Base-by-base conservation (phyloP, 2,113 vertebrate genomes). In the Lonchura striata region DNA sequence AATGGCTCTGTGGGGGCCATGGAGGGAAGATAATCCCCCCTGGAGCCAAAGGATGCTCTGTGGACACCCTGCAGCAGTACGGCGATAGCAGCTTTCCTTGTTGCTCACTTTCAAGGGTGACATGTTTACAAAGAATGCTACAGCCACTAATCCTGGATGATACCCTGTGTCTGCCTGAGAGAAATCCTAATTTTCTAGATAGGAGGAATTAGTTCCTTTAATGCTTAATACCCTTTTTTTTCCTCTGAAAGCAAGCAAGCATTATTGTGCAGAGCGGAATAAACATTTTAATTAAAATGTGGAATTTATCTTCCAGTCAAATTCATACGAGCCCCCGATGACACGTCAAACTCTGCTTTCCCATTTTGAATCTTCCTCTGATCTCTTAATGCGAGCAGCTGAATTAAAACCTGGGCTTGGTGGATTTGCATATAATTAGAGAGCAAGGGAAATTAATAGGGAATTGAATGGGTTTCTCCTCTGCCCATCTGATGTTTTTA, bases 351-450 rank as follows among this genome's bases (percentile, higher is more conserved):
- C 79, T 69, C 83, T 12, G 49, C 93, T 83, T 77, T 82, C 57
- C 91, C 70, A 44, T 86, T 95, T 41, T 46, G 93, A 72, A 88
- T 93, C 93, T 92, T 22, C 10, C 93, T 97, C 95, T 94, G 95
- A 97, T 97, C 95, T 94, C 94, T 86, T 96, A 90, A 95, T 94
- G 95, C 87, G 17, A 91, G 61, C 4, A 71, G 83, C 69, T 92
- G 94, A 93, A 90, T 94, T 96, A 97, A 97, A 96, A 96, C 94
- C 95, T 80, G 86, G 91, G 94, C 92, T 96, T 30, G 41, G 66
- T 78, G 97, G 95, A 97, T 97, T 97, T 97, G 85, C 96, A 97
- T 97, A 56, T 94, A 94, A 96, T 97, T 97, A 97, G 94, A 94
- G 92, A 92, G 94, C 87, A 64, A 88, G 93, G 88, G 85, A 96